Evolutionary conservation across 1,140 invertebrate genomes (phyloP).

Genomic region (Cyclina sinensis): DNA sequence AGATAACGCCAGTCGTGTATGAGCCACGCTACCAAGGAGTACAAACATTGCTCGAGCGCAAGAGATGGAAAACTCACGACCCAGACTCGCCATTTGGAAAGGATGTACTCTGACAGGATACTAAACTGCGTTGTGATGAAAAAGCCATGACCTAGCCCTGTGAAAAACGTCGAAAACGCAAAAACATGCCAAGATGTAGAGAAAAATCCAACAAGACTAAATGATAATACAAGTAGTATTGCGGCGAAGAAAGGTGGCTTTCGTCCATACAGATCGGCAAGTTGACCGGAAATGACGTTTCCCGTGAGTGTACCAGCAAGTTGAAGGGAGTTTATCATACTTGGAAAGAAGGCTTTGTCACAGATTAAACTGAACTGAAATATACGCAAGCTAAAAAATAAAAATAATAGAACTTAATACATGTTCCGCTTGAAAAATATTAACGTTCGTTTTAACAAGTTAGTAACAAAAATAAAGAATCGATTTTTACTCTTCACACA

Average conservation of each 20-base stretch:
- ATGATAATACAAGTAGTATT: slow-evolving; percentile 59
- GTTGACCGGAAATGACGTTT: slow-evolving; percentile 71
- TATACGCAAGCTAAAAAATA: too few species aligned
- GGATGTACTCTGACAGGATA: neutral
- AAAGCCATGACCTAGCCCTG: slow-evolving; percentile 68
- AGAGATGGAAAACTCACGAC: slow-evolving; percentile 16
- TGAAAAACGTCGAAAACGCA: slow-evolving; percentile 75
- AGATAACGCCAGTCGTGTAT: slow-evolving; percentile 35
- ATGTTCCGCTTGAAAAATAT: too few species aligned
- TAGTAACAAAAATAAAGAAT: too few species aligned
- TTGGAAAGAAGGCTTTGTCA: slow-evolving; percentile 68
- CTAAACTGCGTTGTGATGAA: slow-evolving; percentile 12
- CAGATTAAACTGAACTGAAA: slow-evolving; percentile 79
- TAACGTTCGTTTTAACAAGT: too few species aligned
- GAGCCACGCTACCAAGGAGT: neutral
- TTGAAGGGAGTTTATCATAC: slow-evolving; percentile 76
- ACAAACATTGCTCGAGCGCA: neutral
- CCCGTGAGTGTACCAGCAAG: slow-evolving; percentile 79
- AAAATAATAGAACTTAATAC: too few species aligned
- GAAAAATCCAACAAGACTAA: slow-evolving; percentile 69
- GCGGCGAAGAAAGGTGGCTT: slow-evolving; percentile 71
- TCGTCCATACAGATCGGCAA: slow-evolving; percentile 77
- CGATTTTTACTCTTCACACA: too few species aligned
- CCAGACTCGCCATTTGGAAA: slow-evolving; percentile 15
- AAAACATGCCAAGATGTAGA: slow-evolving; percentile 78